phyloP scores from a whole-genome alignment of 1,140 invertebrate species.

The Hesperophylax magnus region DNA sequence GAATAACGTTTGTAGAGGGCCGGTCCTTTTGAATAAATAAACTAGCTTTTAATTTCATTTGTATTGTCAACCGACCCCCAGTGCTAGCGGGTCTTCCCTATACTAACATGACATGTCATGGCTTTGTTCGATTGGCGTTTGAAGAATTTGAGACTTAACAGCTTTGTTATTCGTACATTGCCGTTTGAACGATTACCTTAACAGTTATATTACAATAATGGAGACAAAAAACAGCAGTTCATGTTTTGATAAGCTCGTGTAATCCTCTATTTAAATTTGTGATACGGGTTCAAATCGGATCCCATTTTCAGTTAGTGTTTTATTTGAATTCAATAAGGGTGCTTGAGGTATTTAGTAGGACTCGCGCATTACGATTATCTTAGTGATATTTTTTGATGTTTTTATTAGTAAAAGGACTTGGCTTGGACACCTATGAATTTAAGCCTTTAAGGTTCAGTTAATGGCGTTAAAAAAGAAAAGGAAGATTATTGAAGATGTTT shows the following conservation, averaged over 20 bases:
- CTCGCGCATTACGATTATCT: too few species aligned
- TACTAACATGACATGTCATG: not conserved
- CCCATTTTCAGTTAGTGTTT: not conserved
- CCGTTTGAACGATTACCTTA: not conserved
- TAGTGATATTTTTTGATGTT: too few species aligned
- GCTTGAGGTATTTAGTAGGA: not conserved
- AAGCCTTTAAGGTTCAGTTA: too few species aligned
- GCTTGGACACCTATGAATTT: too few species aligned
- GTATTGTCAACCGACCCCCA: not conserved
- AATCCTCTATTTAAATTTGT: conserved; percentile 27
- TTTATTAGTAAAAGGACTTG: too few species aligned
- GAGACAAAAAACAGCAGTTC: not conserved
- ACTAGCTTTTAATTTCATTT: conserved; percentile 13
- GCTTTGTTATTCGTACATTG: not conserved
- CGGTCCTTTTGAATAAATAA: conserved; percentile 3
- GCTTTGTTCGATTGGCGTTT: not conserved
- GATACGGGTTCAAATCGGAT: conserved; percentile 16
- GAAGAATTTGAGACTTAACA: too few species aligned
- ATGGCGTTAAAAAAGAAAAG: too few species aligned
- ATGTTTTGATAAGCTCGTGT: not conserved
- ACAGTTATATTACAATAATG: not conserved
- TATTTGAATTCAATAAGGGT: conserved; percentile 11
- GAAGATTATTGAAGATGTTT: not conserved
- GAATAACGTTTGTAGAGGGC: not conserved
- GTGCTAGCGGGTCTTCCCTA: not conserved